phyloP scores from a whole-genome alignment of 2,113 vertebrate species.

The Prinia subflava region DNA sequence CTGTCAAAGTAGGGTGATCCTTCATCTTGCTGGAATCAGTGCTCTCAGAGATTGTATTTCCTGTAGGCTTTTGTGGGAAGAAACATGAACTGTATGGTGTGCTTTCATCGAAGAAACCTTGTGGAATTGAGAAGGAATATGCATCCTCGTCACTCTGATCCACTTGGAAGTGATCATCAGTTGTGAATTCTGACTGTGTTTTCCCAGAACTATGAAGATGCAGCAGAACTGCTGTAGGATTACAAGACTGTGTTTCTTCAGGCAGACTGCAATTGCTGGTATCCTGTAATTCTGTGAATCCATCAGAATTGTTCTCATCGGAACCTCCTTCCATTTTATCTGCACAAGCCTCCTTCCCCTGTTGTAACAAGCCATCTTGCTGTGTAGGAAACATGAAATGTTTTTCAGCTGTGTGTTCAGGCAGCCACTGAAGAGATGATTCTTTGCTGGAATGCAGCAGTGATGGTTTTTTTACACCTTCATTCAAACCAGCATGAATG shows the following conservation, averaged over 20 bases:
- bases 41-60: neutral
- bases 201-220: neutral
- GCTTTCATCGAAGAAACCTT: neutral
- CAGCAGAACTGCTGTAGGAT: neutral
- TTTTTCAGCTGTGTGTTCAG: neutral
- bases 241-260: neutral
- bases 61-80: neutral
- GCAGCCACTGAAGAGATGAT: neutral
- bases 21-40: neutral
- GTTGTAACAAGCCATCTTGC: neutral
- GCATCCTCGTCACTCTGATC: neutral
- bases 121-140: neutral
- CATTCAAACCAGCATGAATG: neutral
- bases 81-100: neutral
- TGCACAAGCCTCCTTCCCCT: neutral
- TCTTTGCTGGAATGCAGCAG: neutral
- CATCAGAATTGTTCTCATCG: neutral
- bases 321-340: neutral
- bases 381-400: neutral
- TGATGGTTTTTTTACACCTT: neutral
- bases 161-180: neutral
- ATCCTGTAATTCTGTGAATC: neutral
- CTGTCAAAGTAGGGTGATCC: neutral
- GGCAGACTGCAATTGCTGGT: neutral
- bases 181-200: neutral